These are phyloP conservation scores for Cotesia glomerata DNA, from an alignment of 1,140 invertebrate species.

Conservation along the genomic window DNA sequence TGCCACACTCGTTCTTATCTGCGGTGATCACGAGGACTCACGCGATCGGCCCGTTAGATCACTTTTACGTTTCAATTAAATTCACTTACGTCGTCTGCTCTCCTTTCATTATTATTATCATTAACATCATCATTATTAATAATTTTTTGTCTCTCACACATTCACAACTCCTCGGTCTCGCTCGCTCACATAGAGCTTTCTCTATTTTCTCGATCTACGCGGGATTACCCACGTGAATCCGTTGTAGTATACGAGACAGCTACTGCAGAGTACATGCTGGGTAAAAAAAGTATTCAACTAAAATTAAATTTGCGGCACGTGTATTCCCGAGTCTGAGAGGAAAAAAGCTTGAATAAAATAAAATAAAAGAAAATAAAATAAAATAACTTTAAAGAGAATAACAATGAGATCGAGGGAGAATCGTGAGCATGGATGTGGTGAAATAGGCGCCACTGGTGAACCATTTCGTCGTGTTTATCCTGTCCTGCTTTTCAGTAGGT, in stretches of 20 bases:
- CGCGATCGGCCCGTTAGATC: conserved; percentile 27
- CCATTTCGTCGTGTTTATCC: conserved; percentile 2
- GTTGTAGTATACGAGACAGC: background rate
- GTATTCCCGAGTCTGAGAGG: background rate
- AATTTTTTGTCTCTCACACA: background rate
- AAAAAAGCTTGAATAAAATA: too few species aligned
- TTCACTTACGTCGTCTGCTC: conserved; percentile 3
- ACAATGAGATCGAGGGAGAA: background rate
- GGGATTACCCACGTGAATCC: background rate
- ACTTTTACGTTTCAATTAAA: conserved; percentile 33
- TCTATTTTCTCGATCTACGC: background rate
- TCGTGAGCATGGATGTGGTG: background rate
- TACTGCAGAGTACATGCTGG: too few species aligned
- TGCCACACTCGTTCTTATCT: conserved; percentile 25
- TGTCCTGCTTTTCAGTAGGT: conserved; percentile 35
- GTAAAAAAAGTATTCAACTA: background rate
- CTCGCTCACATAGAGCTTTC: background rate
- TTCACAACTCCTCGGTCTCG: background rate
- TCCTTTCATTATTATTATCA: background rate
- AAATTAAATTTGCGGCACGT: conserved; percentile 18
- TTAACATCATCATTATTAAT: background rate
- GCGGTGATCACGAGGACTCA: conserved; percentile 11
- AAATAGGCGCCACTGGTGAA: conserved; percentile 2
- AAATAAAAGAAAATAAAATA: background rate
- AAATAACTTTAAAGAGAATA: background rate